These are phyloP conservation scores for Clytia hemisphaerica DNA, from an alignment of 30 jellyfish, hydroid and myxozoan genomes.

Conservation along the genomic window DNA sequence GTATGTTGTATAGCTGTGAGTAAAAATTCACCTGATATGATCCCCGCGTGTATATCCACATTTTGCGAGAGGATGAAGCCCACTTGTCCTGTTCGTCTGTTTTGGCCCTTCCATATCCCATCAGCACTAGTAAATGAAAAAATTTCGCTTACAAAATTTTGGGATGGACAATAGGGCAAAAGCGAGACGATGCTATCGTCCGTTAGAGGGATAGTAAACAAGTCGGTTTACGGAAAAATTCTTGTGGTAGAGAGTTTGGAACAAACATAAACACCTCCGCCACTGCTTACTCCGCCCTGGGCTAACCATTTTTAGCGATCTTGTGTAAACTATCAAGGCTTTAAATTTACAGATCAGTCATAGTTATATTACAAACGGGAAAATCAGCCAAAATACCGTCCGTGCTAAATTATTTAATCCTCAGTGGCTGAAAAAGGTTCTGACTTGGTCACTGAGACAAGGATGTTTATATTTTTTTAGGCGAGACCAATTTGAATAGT, in stretches of 20 bases:
- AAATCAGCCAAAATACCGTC: too few relatives aligned
- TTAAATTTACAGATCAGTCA: too few relatives aligned
- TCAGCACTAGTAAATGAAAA: constrained; percentile 26
- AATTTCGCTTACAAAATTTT: neutral
- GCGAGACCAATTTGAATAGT: too few relatives aligned
- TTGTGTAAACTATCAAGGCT: too few relatives aligned
- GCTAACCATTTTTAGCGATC: neutral
- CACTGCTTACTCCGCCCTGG: too few relatives aligned
- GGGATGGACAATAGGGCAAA: neutral
- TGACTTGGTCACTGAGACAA: too few relatives aligned
- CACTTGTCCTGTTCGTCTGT: constrained; percentile 63
- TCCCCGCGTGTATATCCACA: neutral
- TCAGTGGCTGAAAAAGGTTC: too few relatives aligned
- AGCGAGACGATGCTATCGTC: neutral
- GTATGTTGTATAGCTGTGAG: too few relatives aligned
- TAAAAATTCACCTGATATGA: constrained; percentile 34
- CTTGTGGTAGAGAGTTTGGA: constrained; percentile 15
- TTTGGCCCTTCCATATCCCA: constrained; percentile 61
- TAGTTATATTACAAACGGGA: too few relatives aligned
- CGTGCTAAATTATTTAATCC: too few relatives aligned
- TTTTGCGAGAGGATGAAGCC: constrained; percentile 53
- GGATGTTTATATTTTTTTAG: too few relatives aligned
- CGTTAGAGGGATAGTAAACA: constrained; percentile 10
- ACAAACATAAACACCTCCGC: too few relatives aligned
- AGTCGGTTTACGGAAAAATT: neutral